Evolutionary conservation across 1,140 invertebrate genomes (phyloP).

Genomic region (Venturia canescens): DNA sequence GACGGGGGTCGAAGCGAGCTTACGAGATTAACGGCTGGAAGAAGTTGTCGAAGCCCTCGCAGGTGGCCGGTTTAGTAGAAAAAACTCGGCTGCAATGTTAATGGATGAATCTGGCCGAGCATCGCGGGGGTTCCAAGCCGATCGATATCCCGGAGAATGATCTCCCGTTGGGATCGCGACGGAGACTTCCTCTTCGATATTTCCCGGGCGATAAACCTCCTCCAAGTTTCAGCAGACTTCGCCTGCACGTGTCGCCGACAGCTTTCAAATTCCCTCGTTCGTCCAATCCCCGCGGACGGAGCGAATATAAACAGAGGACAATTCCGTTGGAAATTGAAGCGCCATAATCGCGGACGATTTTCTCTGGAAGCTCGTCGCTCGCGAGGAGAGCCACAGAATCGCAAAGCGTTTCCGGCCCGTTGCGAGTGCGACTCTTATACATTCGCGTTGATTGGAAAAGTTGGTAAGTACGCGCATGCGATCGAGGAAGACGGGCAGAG

Average conservation of each 20-base stretch:
- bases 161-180: not conserved
- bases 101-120: slow-evolving; percentile 13
- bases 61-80: not conserved
- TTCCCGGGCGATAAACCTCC: not conserved
- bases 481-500: not conserved
- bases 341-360: too few species aligned
- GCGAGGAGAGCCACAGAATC: not conserved
- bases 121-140: not conserved
- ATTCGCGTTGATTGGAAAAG: slow-evolving; percentile 7
- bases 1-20: not conserved
- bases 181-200: not conserved
- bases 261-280: too few species aligned
- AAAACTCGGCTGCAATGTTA: slow-evolving; percentile 4
- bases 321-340: too few species aligned
- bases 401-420: not conserved
- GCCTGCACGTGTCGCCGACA: too few species aligned
- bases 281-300: too few species aligned
- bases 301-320: too few species aligned
- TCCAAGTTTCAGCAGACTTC: too few species aligned
- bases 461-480: not conserved
- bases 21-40: not conserved
- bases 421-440: not conserved
- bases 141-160: not conserved
- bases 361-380: too few species aligned
- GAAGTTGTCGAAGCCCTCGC: not conserved